Conservation (phyloP, 2,113 vertebrate species). For the Hymenochirus boettgeri region DNA sequence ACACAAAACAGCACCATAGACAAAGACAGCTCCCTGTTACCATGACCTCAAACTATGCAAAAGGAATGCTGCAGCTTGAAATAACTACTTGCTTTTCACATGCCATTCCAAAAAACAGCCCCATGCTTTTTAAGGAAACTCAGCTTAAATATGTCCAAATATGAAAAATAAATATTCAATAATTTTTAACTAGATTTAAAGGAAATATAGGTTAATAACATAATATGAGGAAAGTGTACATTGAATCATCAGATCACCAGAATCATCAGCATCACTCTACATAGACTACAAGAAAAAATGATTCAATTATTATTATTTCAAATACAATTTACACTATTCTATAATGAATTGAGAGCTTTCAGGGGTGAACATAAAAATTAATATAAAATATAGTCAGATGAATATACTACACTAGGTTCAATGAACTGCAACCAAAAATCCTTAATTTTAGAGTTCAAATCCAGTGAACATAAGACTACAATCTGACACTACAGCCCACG, state of each 20-base stretch:
- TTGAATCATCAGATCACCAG: no score
- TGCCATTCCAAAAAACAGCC: slow-evolving; percentile 55
- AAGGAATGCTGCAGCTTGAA: slow-evolving; percentile 28
- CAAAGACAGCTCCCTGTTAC: slow-evolving; percentile 26
- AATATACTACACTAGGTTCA: no score
- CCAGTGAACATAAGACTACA: no score
- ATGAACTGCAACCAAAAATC: no score
- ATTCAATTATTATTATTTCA: no score
- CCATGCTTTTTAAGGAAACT: slow-evolving; percentile 51
- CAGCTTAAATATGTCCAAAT: slow-evolving; percentile 47
- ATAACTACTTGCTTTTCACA: slow-evolving; percentile 16
- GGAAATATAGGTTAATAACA: slow-evolving; percentile 46
- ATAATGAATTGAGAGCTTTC: neutral
- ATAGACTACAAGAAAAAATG: no score
- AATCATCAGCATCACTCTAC: no score
- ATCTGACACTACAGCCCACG: no score
- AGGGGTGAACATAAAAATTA: neutral
- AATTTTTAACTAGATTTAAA: slow-evolving; percentile 49
- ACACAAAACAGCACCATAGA: slow-evolving; percentile 32
- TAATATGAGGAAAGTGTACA: no score
- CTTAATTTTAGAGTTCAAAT: no score
- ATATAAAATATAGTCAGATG: no score
- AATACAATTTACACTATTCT: no score
- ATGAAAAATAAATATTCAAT: slow-evolving; percentile 46
- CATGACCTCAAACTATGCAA: neutral